Base-by-base conservation (phyloP, 2,113 vertebrate species). In the Myotis lucifugus region DNA sequence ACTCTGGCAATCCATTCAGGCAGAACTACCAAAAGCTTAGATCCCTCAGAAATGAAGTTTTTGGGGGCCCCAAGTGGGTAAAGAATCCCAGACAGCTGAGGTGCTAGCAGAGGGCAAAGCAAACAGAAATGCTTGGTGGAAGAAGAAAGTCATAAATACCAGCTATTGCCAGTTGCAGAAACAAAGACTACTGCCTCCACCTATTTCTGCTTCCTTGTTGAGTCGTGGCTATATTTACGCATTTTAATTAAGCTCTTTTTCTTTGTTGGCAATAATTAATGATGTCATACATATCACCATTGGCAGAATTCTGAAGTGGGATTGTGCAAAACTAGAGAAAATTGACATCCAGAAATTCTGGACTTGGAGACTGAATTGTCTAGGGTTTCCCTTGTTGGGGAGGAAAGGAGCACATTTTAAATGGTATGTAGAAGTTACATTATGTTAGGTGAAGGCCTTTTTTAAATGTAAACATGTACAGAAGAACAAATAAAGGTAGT, bases 11-110 rank as follows among this genome's bases (percentile, higher is more conserved):
- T 50, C 74, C 83, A 66, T 67, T 93, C 85, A 95, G 88, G 95
- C 74, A 96, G 93, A 96, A 94, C 85, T 67, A 92, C 77, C 78
- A 73, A 88, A 96, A 88, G 25, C 93, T 94, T 85, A 85, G 81
- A 76, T 92, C 40, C 82, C 67, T 50, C 66, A 66, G 52, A 70
- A 96, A 91, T 14, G 72, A 88, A 90, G 73, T 29, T 67, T 69
- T 92, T 73, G 59, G 59, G 59, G 70, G 74, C 17, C 77, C 72
- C 73, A 42, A 42, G 9, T 64, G 88, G 76, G 77, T 79, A 82
- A 90, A 88, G 77, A 93, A 90, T 90, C 77, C 59, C 88, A 93
- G 91, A 40, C 88, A 81, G 32, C 52, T 46, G 67, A 95, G 88
- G 48, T 59, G 29, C 74, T 93, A 88, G 84, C 67, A 73, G 77